Percentiles rank a stretch among this genome's conserved stretches.
phyloP scores from a whole-genome alignment of 35 echinoderm and acorn worm genomes.

The Apostichopus parvimensis region DNA sequence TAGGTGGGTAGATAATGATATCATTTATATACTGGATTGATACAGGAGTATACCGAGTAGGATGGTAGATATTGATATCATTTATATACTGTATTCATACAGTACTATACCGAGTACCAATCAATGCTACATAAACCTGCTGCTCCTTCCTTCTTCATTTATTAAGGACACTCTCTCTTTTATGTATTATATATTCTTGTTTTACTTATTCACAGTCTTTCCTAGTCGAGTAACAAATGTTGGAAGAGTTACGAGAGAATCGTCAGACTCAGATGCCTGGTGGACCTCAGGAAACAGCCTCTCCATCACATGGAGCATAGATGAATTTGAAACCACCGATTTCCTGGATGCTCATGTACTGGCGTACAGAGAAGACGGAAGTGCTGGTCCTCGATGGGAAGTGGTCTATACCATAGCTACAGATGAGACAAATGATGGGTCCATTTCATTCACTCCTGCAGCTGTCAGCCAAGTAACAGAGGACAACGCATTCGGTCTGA shows the following conservation, averaged over 20 bases:
- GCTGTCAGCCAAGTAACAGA: constrained; percentile 36
- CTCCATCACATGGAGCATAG: neutral
- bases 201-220: neutral
- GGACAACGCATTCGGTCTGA: constrained; percentile 58
- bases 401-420: constrained; percentile 54
- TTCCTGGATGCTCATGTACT: constrained; percentile 19
- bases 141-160: no score
- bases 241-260: neutral
- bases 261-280: neutral
- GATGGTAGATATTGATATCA: no score
- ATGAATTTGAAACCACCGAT: neutral
- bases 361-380: constrained; percentile 16
- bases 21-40: no score
- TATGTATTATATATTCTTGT: no score
- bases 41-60: no score
- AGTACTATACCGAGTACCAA: no score
- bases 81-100: no score
- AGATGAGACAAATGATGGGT: constrained; percentile 33
- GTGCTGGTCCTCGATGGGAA: constrained; percentile 42
- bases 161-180: no score
- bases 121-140: no score
- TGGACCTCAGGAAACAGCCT: neutral
- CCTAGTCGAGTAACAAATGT: constrained; percentile 6
- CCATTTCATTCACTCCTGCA: constrained; percentile 43
- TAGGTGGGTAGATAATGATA: constrained; percentile 17